phyloP scores from a whole-genome alignment of 2,888 invertebrate genomes.

The Eulithis testata region DNA sequence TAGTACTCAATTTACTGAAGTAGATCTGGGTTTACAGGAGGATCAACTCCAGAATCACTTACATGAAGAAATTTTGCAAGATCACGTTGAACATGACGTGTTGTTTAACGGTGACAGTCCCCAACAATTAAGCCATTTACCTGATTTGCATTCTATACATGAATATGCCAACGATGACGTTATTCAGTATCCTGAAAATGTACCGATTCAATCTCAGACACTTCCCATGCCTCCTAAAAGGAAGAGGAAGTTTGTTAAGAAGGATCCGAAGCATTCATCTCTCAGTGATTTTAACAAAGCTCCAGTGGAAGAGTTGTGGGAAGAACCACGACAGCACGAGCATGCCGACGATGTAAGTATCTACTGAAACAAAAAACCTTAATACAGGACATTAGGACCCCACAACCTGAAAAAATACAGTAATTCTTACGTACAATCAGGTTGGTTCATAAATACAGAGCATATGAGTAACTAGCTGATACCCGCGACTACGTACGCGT shows the following conservation, averaged over 20 bases:
- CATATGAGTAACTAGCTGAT: too few species aligned
- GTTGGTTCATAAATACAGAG: too few species aligned
- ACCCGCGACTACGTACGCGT: too few species aligned
- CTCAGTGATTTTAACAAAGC: constrained; percentile 67
- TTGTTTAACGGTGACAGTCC: constrained; percentile 57
- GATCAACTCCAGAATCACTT: constrained; percentile 71
- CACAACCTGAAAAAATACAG: background rate
- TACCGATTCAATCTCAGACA: constrained; percentile 74
- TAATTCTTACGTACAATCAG: too few species aligned
- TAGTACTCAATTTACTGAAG: constrained; percentile 76
- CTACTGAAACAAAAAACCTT: background rate
- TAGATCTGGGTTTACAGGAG: constrained; percentile 76
- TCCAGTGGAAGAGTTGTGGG: constrained; percentile 60
- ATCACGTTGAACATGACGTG: constrained; percentile 53
- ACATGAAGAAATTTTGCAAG: constrained; percentile 47
- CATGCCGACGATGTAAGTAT: constrained; percentile 73
- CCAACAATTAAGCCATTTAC: constrained; percentile 66
- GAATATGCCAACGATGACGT: constrained; percentile 81
- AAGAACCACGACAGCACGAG: constrained; percentile 56
- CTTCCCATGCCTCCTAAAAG: constrained; percentile 78
- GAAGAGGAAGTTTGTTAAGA: constrained; percentile 65
- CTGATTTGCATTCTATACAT: constrained; percentile 73
- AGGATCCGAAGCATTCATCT: constrained; percentile 67
- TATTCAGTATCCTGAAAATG: constrained; percentile 81
- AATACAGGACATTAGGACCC: background rate